These are phyloP conservation scores for Halictus quadricinctus DNA, from an alignment of 2,888 invertebrate species.

Conservation along the genomic window DNA sequence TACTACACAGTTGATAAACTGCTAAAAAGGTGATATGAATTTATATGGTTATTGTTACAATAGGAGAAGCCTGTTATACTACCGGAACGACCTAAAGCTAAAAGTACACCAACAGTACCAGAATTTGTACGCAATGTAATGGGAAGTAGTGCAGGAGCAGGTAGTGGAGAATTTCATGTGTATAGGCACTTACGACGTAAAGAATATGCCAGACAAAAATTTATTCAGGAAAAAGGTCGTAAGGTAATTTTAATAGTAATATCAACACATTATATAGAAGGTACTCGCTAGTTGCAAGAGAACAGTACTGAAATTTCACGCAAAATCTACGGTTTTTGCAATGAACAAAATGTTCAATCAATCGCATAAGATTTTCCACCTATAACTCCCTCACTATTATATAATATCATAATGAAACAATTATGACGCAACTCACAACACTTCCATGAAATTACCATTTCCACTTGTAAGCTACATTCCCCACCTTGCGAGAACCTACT, in stretches of 20 bases:
- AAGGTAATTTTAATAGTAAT: slow-evolving; percentile 84
- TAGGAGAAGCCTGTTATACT: slow-evolving; percentile 95
- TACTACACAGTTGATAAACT: neutral
- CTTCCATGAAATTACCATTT: no score
- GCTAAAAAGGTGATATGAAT: neutral
- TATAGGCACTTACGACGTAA: slow-evolving; percentile 97
- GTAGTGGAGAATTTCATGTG: slow-evolving; percentile 99
- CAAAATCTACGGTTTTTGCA: no score
- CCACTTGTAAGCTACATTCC: no score
- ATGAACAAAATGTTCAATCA: no score
- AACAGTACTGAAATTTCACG: no score
- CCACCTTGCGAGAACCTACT: no score
- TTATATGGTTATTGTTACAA: slow-evolving; percentile 11
- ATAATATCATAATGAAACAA: no score
- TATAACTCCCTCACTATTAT: no score
- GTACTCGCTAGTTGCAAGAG: neutral
- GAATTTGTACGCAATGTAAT: slow-evolving; percentile 99
- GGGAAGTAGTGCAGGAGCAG: slow-evolving; percentile 99
- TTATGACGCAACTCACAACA: no score
- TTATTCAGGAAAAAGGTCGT: slow-evolving; percentile 94
- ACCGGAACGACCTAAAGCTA: slow-evolving; percentile 91
- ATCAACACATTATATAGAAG: neutral
- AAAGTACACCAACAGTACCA: slow-evolving; percentile 90
- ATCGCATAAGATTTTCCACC: no score
- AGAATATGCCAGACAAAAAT: slow-evolving; percentile 97